Conservation (phyloP, 2,888 invertebrate genomes). For the Brachyopa scutellaris region DNA sequence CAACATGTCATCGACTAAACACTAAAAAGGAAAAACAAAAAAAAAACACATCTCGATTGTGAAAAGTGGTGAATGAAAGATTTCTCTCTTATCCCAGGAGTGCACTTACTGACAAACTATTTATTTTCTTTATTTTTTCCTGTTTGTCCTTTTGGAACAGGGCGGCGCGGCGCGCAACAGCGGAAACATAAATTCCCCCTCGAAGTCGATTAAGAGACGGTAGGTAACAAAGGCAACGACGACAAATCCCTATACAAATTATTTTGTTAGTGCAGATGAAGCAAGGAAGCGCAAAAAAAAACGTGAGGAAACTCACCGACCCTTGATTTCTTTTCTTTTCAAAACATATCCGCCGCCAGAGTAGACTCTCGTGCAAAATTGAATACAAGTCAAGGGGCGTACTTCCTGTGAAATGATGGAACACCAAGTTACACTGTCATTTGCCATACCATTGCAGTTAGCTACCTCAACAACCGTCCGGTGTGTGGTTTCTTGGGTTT, state of each 20-base stretch:
- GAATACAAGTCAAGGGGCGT: conserved; percentile 64
- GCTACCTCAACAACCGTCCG: conserved; percentile 1
- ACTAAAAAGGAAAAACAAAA: conserved; percentile 1
- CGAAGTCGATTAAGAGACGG: conserved; percentile 59
- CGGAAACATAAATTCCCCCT: conserved; percentile 70
- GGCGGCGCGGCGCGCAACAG: conserved; percentile 40
- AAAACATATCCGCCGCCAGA: conserved; percentile 16
- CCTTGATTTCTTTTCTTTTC: conserved; percentile 54
- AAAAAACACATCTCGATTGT: neutral
- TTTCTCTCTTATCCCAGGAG: conserved; percentile 63
- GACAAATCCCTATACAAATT: conserved; percentile 64
- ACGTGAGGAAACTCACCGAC: neutral
- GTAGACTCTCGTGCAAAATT: conserved; percentile 51
- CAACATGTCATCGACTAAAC: conserved; percentile 56
- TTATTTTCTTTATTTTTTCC: conserved; percentile 53
- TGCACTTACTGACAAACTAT: conserved; percentile 56
- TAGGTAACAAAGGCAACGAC: conserved; percentile 36
- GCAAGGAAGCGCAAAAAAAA: conserved; percentile 5
- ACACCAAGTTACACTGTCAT: conserved; percentile 55
- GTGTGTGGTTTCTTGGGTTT: conserved; percentile 38
- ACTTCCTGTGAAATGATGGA: conserved; percentile 70
- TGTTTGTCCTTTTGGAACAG: conserved; percentile 50
- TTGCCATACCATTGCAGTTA: conserved; percentile 36
- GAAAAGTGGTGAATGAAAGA: conserved; percentile 53
- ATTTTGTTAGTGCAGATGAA: conserved; percentile 49